Base-by-base conservation (phyloP, 2,113 vertebrate species). In the Nycticebus coucang region DNA sequence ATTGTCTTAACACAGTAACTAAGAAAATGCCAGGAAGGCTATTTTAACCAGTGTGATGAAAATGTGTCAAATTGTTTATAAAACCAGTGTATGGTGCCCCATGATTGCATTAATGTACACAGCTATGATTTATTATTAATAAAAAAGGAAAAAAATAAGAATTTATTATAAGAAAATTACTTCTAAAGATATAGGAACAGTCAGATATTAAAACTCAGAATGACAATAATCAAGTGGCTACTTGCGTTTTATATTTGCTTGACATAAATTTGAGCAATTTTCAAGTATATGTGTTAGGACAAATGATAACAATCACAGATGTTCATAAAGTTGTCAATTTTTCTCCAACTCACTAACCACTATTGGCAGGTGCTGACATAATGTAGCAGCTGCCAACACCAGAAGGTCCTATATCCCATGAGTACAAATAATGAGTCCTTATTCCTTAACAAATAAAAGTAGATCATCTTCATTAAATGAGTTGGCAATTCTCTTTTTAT, bases 381-480 rank as follows among this genome's bases (percentile, higher is more conserved):
- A 91, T 92, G 28, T 75, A 86, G 87, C 57, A 96, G 80, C 81
- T 97, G 50, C 19, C 78, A 72, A 35, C 66, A 82, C 19, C 78
- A 96, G 75, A 92, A 93, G 71, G 45, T 94, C 9, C 84, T 24
- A 93, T 89, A 92, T 68, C 50, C 37, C 62, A 62, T n/a, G 33
- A 93, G 55, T 74, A 74, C 94, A 95, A 97, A 97, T 81, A 96
- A 96, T 92, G n/a, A 79, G 21, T 50, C 90, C 64, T 91, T 94
- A 97, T 95, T 60, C 85, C 85, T 69, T 96, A 94, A 96, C 94
- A 96, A 97, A 97, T 95, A 95, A 88, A 93, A 96, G 68, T 35
- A 90, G 64, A 95, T 94, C 37, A 90, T 92, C 79, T 79, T 86
- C 35, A 96, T 98, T 96, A 97, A 97, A 82, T 86, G 28, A 93